Evolutionary conservation across 2,797 vertebrate genomes (phyloP).

Genomic region (Enteromius argenteus): DNA sequence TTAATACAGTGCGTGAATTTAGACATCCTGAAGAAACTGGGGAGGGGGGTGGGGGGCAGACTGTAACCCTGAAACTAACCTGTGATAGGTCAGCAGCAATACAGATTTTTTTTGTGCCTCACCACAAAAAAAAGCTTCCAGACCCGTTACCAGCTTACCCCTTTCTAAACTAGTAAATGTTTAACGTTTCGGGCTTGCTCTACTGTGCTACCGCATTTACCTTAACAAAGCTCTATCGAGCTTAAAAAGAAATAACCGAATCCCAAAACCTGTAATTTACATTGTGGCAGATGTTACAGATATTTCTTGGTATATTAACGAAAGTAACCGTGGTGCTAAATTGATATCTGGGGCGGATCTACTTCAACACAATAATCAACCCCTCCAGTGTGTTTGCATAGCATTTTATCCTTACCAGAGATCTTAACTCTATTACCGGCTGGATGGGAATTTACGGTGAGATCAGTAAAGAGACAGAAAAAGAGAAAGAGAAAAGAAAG

Average conservation of each 20-base stretch:
- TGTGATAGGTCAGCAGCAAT: conserved; percentile 32
- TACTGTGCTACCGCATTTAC: conserved; percentile 41
- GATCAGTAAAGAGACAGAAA: conserved; percentile 21
- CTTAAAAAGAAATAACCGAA: conserved; percentile 18
- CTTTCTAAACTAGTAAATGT: conserved; percentile 55
- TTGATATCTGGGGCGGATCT: conserved; percentile 16
- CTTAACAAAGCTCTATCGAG: conserved; percentile 4
- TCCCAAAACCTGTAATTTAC: conserved; percentile 16
- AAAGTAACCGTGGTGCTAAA: conserved; percentile 15
- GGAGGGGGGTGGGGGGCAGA: neutral
- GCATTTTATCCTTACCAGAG: conserved; percentile 45
- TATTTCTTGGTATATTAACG: conserved; percentile 3
- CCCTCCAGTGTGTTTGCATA: conserved; percentile 53
- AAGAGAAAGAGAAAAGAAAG: neutral
- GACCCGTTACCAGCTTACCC: conserved; percentile 34
- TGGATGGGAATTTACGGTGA: conserved; percentile 28
- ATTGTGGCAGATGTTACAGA: conserved; percentile 12
- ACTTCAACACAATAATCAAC: conserved; percentile 44
- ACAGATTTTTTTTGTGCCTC: neutral
- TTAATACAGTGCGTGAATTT: conserved; percentile 36
- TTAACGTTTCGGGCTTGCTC: conserved; percentile 31
- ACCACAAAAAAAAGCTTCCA: conserved; percentile 22
- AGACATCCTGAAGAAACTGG: conserved; percentile 28
- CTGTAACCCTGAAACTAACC: conserved; percentile 39
- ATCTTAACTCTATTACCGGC: conserved; percentile 27